Conservation (phyloP, 2,797 vertebrate species). For the Chaetodon trifasciatus region DNA sequence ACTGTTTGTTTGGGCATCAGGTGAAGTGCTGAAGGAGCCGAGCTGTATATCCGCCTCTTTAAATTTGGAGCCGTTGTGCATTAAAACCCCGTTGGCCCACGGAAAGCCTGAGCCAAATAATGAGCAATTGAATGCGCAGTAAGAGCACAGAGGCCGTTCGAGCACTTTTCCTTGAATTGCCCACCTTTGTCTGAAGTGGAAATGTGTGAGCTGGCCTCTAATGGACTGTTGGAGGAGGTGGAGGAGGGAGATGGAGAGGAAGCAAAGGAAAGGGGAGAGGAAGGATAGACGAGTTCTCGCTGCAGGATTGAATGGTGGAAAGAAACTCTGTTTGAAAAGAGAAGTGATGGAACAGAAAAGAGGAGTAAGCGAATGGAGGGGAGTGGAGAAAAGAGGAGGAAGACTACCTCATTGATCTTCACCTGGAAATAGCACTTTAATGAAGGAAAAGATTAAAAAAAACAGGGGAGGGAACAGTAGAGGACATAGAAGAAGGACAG, state of each 20-base stretch:
- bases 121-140: slow-evolving; percentile 30
- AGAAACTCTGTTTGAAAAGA: background rate
- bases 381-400: background rate
- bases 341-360: background rate
- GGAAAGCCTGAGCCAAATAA: slow-evolving; percentile 18
- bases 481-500: slow-evolving; percentile 21
- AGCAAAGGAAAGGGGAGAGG: background rate
- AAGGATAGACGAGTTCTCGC: background rate
- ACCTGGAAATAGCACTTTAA: background rate
- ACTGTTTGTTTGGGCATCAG: background rate
- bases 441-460: background rate
- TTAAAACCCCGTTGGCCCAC: background rate
- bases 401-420: background rate
- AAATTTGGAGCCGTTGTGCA: slow-evolving; percentile 13
- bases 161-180: slow-evolving; percentile 35
- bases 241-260: background rate
- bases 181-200: slow-evolving; percentile 25
- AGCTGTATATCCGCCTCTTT: background rate
- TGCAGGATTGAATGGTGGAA: background rate
- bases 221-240: slow-evolving; percentile 21
- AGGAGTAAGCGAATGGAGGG: background rate
- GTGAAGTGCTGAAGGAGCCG: background rate
- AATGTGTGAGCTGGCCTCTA: slow-evolving; percentile 24
- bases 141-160: slow-evolving; percentile 5
- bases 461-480: background rate